Conservation (phyloP, 2,888 invertebrate species). For the Actias luna region DNA sequence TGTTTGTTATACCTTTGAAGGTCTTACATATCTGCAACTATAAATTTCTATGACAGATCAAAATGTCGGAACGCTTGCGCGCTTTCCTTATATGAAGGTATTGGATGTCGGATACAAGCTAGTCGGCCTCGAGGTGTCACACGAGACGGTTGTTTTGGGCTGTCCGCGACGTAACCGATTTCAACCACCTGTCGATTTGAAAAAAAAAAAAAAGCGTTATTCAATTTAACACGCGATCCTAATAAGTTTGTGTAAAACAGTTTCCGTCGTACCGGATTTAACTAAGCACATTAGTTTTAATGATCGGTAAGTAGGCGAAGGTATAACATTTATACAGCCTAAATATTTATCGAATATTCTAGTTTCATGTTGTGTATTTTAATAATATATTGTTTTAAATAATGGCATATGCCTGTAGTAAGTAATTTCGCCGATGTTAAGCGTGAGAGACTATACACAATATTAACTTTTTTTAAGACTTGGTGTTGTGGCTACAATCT, state of each 20-base stretch:
- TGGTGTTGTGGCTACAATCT: too few relatives aligned
- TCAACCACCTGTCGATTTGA: constrained; percentile 20
- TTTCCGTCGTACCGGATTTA: not conserved
- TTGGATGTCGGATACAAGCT: not conserved
- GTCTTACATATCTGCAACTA: not conserved
- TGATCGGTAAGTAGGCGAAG: constrained; percentile 3
- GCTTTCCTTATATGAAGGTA: not conserved
- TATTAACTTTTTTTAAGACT: too few relatives aligned
- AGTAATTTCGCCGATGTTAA: too few relatives aligned
- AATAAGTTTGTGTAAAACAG: not conserved
- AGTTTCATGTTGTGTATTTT: not conserved
- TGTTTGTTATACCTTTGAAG: not conserved
- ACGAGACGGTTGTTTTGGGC: not conserved
- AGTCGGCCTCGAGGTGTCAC: constrained; percentile 12
- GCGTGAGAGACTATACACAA: too few relatives aligned
- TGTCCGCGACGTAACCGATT: not conserved
- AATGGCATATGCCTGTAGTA: too few relatives aligned
- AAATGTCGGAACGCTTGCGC: constrained; percentile 19
- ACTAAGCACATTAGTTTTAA: not conserved
- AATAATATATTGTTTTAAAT: too few relatives aligned
- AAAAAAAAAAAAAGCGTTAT: constrained; percentile 16
- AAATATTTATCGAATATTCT: not conserved
- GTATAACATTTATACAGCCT: not conserved
- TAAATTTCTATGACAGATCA: constrained; percentile 10
- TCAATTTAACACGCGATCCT: not conserved